Conservation (phyloP, 2,797 vertebrate genomes). For the Rhabdomys pumilio region DNA sequence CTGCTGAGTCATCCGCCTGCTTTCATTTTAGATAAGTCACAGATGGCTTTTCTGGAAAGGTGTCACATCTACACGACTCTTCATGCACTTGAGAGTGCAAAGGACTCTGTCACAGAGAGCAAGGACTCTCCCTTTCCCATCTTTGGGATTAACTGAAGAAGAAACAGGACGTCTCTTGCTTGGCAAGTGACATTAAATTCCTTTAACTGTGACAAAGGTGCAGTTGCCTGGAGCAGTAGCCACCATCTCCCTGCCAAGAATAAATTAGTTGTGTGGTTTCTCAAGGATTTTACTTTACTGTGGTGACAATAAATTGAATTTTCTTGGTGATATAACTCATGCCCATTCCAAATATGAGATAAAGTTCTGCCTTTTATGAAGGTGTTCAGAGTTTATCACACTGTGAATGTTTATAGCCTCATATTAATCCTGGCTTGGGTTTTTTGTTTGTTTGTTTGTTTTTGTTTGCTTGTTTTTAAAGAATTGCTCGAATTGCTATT, state of each 20-base stretch:
- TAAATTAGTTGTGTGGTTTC: not conserved
- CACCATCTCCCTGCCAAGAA: not conserved
- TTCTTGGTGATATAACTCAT: slow-evolving; percentile 3
- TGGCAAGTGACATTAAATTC: not conserved
- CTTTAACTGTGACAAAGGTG: not conserved
- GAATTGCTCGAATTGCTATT: not conserved
- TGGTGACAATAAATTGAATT: slow-evolving; percentile 32
- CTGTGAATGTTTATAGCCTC: not conserved
- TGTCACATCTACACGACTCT: not conserved
- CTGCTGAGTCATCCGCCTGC: not conserved
- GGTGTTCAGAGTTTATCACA: slow-evolving; percentile 30
- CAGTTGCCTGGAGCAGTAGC: not conserved
- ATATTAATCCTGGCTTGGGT: slow-evolving; percentile 24
- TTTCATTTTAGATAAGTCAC: not conserved
- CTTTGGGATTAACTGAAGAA: not conserved
- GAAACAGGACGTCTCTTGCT: slow-evolving; percentile 34
- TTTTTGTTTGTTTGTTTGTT: not conserved
- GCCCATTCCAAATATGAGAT: slow-evolving; percentile 34
- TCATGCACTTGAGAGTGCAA: not conserved
- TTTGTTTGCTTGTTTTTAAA: not conserved
- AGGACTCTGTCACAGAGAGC: not conserved
- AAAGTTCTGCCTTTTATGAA: not conserved
- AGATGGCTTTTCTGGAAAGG: not conserved
- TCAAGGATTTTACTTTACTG: slow-evolving; percentile 17
- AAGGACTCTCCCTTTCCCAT: not conserved